Percentiles rank a stretch among this genome's conserved stretches.
Conservation (phyloP, 2,113 vertebrate species). For the Chrysemys picta region DNA sequence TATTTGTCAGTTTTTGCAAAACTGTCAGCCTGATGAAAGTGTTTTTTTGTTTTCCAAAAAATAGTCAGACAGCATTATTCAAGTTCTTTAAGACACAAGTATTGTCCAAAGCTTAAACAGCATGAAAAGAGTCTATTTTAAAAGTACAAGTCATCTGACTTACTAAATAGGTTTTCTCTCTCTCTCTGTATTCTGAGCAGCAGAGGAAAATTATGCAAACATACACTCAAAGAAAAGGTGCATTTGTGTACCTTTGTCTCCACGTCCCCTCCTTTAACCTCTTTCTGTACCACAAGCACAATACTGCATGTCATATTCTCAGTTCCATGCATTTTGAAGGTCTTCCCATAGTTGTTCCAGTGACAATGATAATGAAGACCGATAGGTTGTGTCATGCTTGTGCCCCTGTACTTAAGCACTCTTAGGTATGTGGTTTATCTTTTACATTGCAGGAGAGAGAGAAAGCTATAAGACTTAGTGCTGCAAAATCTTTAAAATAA, state of each 20-base stretch:
- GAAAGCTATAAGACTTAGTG: rapidly evolving
- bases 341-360: neutral
- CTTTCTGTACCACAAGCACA: neutral
- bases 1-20: constrained; percentile 39
- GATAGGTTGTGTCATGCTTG: neutral
- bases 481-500: neutral
- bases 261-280: neutral
- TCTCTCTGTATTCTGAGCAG: neutral
- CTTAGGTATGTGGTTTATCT: neutral
- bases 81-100: constrained; percentile 22
- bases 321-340: neutral
- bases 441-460: neutral
- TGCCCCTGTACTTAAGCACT: neutral
- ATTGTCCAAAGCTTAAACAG: constrained; percentile 32
- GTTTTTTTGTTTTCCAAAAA: constrained; percentile 37
- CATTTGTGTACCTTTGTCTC: neutral
- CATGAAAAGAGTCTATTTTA: constrained; percentile 13
- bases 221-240: neutral
- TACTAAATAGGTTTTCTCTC: neutral
- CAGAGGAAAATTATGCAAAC: neutral
- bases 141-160: neutral
- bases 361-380: neutral
- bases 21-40: constrained; percentile 62
- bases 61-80: constrained; percentile 48
- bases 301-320: neutral